A percentile compares a stretch with the other conserved stretches of the same genome.
phyloP scores from a whole-genome alignment of 2,113 vertebrate genomes.

The Rhizomys pruinosus region DNA sequence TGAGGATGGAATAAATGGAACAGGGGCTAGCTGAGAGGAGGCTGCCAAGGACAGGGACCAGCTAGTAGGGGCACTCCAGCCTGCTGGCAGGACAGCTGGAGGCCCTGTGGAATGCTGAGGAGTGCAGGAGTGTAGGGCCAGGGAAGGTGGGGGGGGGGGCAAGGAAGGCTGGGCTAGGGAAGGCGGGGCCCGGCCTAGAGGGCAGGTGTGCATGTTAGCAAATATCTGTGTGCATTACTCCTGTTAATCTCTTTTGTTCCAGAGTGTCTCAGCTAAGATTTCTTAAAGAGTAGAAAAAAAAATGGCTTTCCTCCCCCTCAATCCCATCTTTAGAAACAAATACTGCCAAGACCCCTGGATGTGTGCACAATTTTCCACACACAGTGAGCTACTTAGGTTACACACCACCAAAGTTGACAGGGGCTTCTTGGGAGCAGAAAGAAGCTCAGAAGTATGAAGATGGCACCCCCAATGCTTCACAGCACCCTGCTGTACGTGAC shows the following conservation, averaged over 20 bases:
- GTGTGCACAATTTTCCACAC: accelerated
- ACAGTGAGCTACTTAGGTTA: no score
- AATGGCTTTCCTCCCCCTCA: not conserved
- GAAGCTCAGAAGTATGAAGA: not conserved
- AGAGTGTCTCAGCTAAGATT: not conserved
- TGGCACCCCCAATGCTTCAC: not conserved
- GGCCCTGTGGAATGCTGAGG: not conserved
- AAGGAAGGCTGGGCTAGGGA: no score
- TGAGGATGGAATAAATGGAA: not conserved
- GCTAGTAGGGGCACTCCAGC: not conserved
- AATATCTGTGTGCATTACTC: not conserved
- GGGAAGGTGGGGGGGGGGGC: not conserved
- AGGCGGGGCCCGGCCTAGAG: not conserved
- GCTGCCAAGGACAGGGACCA: not conserved
- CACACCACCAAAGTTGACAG: not conserved
- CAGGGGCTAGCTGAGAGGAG: not conserved
- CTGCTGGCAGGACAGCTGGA: not conserved
- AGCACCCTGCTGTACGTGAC: not conserved
- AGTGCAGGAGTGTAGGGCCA: no score
- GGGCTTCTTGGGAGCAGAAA: not conserved
- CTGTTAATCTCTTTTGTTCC: not conserved
- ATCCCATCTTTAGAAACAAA: not conserved
- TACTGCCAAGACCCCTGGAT: not conserved
- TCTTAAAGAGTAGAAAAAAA: not conserved
- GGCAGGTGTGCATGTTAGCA: not conserved